A percentile compares a stretch with the other conserved stretches of the same genome.
phyloP scores from a whole-genome alignment of 2,888 invertebrate species.

The Nezara viridula region DNA sequence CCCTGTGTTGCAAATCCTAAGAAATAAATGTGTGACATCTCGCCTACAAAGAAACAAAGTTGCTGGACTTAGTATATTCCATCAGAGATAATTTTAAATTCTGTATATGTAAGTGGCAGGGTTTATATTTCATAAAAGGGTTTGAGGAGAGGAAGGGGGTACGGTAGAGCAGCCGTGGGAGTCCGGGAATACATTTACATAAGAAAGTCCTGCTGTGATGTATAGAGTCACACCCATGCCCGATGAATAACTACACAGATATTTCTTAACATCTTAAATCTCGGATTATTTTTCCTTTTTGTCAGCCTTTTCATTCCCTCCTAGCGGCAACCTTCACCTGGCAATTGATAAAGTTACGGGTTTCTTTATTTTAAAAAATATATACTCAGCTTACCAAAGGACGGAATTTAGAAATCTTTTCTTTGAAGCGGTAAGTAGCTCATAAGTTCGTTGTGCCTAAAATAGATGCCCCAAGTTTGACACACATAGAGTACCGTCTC shows the following conservation, averaged over 20 bases:
- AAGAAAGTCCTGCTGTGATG: slow-evolving; percentile 41
- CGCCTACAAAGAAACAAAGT: not conserved
- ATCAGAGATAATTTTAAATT: not conserved
- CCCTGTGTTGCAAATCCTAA: not conserved
- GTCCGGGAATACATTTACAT: slow-evolving; percentile 40
- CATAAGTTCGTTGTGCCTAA: no score
- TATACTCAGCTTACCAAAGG: not conserved
- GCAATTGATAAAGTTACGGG: not conserved
- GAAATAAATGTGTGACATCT: not conserved
- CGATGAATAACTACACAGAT: slow-evolving; percentile 38
- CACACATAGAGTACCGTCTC: no score
- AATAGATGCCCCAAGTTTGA: no score
- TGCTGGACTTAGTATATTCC: not conserved
- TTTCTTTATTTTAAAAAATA: slow-evolving; percentile 30
- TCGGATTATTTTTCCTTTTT: slow-evolving; percentile 45
- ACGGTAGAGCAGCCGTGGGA: slow-evolving; percentile 31
- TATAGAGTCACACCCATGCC: slow-evolving; percentile 44
- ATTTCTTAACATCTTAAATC: slow-evolving; percentile 51
- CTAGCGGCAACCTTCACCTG: slow-evolving; percentile 30
- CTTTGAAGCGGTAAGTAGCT: no score
- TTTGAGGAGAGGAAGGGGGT: not conserved
- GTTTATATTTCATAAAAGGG: slow-evolving; percentile 29
- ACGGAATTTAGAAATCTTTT: not conserved
- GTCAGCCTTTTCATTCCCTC: not conserved
- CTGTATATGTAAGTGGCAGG: slow-evolving; percentile 1